Evolutionary conservation across 2,888 invertebrate species (phyloP).

Genomic region (Agonum fuliginosum): DNA sequence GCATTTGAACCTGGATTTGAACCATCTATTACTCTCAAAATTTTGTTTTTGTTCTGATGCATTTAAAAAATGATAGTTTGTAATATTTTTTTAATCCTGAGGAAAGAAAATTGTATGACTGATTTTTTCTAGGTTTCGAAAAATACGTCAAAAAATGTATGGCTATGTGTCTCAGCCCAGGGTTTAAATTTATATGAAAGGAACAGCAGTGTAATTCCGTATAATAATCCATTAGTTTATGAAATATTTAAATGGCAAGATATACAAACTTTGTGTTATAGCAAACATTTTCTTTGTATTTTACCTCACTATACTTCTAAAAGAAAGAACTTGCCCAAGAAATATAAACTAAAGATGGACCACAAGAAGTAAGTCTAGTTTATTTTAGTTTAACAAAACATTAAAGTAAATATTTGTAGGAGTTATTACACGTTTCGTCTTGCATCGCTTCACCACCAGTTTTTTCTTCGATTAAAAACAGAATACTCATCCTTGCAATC

Average conservation of each 20-base stretch:
- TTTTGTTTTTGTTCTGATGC: no score
- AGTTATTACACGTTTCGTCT: constrained; percentile 86
- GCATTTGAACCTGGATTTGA: no score
- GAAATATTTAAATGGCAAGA: constrained; percentile 80
- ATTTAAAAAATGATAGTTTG: no score
- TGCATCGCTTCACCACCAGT: constrained; percentile 86
- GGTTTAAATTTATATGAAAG: constrained; percentile 80
- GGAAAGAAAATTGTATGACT: background rate
- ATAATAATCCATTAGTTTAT: constrained; percentile 71
- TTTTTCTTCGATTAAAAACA: constrained; percentile 83
- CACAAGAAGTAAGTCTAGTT: constrained; percentile 77
- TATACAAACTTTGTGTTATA: constrained; percentile 85
- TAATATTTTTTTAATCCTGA: background rate
- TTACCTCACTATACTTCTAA: constrained; percentile 74
- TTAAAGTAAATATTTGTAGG: constrained; percentile 71
- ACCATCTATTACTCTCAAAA: no score
- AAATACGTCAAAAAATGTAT: constrained; percentile 76
- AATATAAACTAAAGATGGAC: constrained; percentile 84
- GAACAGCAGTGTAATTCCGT: constrained; percentile 69
- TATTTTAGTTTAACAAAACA: background rate
- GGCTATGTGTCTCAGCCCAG: constrained; percentile 79
- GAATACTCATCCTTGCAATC: constrained; percentile 82
- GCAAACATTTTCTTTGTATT: constrained; percentile 81
- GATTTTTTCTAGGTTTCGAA: constrained; percentile 47
- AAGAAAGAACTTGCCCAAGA: constrained; percentile 75